These are phyloP conservation scores for Neuroscelio doddi DNA, from an alignment of 2,888 invertebrate species.

Conservation along the genomic window DNA sequence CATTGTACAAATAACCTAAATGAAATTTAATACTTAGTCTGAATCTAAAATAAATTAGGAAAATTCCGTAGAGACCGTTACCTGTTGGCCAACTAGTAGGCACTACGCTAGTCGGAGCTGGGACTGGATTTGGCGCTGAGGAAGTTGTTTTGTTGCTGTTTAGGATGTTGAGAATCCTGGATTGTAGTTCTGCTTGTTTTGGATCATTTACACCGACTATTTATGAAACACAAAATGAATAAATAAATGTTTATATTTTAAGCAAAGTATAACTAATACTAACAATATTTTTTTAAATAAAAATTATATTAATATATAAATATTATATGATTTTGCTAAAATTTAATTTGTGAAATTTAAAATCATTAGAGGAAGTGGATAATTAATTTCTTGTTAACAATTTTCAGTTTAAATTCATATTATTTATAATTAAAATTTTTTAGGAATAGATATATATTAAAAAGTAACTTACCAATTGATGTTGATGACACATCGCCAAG, in stretches of 20 bases:
- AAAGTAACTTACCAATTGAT: constrained; percentile 52
- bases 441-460: no score
- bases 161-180: constrained; percentile 84
- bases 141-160: constrained; percentile 76
- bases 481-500: constrained; percentile 78
- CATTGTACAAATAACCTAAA: constrained; percentile 14
- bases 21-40: constrained; percentile 4
- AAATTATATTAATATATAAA: constrained; percentile 3
- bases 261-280: no score
- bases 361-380: no score
- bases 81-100: constrained; percentile 64
- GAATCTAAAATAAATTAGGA: background rate
- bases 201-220: constrained; percentile 70
- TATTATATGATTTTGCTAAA: no score
- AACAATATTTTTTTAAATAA: no score
- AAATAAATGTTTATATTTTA: background rate
- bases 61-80: constrained; percentile 45
- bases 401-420: no score
- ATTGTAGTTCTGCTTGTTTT: constrained; percentile 82
- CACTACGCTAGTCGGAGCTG: constrained; percentile 62
- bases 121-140: constrained; percentile 63
- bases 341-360: no score
- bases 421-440: no score
- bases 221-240: no score
- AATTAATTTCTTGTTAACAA: no score